These are phyloP conservation scores for Puntigrus tetrazona DNA, from an alignment of 2,113 vertebrate species.

Conservation along the genomic window DNA sequence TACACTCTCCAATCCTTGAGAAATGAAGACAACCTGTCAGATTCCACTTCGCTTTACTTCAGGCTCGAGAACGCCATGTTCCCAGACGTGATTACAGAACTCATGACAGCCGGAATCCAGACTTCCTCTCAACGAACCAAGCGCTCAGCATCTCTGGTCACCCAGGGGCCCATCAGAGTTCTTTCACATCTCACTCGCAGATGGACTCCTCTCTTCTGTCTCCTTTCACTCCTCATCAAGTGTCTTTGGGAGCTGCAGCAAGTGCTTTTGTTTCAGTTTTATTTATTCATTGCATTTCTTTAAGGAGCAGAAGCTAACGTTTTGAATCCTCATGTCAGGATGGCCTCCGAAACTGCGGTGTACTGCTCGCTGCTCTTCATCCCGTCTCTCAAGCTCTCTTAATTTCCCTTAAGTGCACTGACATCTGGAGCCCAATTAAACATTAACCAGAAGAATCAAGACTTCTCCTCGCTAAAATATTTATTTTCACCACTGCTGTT, in stretches of 20 bases:
- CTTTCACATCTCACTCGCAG: conserved; percentile 23
- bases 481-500: conserved; percentile 20
- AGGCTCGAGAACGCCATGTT: not conserved
- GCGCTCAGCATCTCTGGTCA: not conserved
- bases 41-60: conserved; percentile 26
- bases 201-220: not conserved
- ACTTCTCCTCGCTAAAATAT: conserved; percentile 12
- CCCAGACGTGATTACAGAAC: conserved; percentile 22
- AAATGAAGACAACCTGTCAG: conserved; percentile 38
- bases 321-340: not conserved
- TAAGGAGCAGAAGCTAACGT: conserved; percentile 10
- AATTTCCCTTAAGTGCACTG: conserved; percentile 51
- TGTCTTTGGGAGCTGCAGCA: not conserved
- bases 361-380: not conserved
- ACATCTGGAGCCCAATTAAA: conserved; percentile 45
- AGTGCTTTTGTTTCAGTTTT: conserved; percentile 24
- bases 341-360: not conserved
- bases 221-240: not conserved
- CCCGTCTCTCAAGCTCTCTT: not conserved
- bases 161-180: conserved; percentile 20
- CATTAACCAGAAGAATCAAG: conserved; percentile 40
- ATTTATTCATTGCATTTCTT: conserved; percentile 41
- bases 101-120: not conserved
- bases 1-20: conserved; percentile 1
- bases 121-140: conserved; percentile 23